Evolutionary conservation across 2,888 invertebrate genomes (phyloP).

Genomic region (Leucania comma): DNA sequence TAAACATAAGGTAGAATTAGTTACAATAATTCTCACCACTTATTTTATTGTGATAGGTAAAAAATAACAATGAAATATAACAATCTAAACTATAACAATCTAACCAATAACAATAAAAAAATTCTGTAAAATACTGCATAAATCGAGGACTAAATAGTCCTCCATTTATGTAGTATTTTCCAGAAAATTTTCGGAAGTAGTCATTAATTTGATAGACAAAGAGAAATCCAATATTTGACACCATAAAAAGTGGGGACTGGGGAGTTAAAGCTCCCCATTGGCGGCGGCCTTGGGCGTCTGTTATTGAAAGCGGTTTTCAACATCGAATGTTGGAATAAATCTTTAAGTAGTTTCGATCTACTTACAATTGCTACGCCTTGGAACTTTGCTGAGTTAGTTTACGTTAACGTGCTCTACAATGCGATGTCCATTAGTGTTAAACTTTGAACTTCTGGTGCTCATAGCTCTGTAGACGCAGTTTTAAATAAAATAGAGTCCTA

Average conservation of each 20-base stretch:
- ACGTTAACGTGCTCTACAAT: constrained; percentile 6
- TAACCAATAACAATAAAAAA: too few species aligned
- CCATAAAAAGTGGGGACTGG: background rate
- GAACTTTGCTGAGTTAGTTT: constrained; percentile 21
- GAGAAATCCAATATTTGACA: constrained; percentile 3
- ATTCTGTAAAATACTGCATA: too few species aligned
- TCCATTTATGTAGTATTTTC: background rate
- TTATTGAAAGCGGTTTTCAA: constrained; percentile 29
- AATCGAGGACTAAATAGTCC: background rate
- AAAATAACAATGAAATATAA: too few species aligned
- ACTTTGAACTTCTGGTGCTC: constrained; percentile 16
- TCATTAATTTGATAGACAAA: background rate
- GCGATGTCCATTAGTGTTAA: background rate
- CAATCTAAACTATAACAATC: too few species aligned
- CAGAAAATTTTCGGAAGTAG: background rate
- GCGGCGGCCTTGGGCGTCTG: constrained; percentile 12
- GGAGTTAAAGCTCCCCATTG: background rate
- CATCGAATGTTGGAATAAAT: constrained; percentile 23
- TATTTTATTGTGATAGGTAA: too few species aligned
- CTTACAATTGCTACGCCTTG: background rate
- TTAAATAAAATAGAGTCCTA: constrained; percentile 5
- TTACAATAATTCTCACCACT: too few species aligned
- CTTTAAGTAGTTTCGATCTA: constrained; percentile 47
- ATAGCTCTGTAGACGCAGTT: background rate
- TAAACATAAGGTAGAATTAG: too few species aligned